Base-by-base conservation (phyloP, 2,797 vertebrate species). In the Tokudaia tokunoshimensis region DNA sequence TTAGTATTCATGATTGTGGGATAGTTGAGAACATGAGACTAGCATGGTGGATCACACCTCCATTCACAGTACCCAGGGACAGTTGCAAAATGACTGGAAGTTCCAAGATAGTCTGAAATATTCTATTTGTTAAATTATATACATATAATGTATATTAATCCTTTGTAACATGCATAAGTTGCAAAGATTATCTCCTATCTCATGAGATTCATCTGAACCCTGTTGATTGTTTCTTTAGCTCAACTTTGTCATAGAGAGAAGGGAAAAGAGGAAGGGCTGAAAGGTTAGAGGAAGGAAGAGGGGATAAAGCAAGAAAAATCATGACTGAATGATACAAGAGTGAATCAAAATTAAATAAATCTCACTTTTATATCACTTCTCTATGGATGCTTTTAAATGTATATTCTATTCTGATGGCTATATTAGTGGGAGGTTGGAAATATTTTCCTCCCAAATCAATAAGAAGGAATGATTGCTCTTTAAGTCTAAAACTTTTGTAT, bases 311-410 rank as follows among this genome's bases (percentile, higher is more conserved):
- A n/a, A 31, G 26, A 41, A 12, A 70, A 80, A 34, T 20, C 26
- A 72, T 79, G 31, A 37, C 17, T 70, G 15, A 65, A 4, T 94
- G 8, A 61, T 50, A 1, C 19, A 57, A 90, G 19, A 81, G 9
- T 4, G 20, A 55, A 65, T 34, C 11, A 91, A 95, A 96, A 85
- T n/a, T 41, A 79, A 89, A 50, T 93, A 92, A 87, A 89, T 31
- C 4, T 50, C 15, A 74, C 59, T 93, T 96, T 87, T 87, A 75
- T 75, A 91, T 87, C 31, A 47, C 6, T 81, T 81, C 50, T 72
- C 47, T 59, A 55, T 22, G 0, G 5, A 86, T 92, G 82, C 5
- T 94, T 85, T 83, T 65, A 67, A 81, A 19, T 91, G 4, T 37
- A 26, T 1, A 6, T 94, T 80, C 14, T 76, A 83, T 26, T 61